Evolutionary conservation across 1,140 invertebrate genomes (phyloP).

Genomic region (Hestina assimilis): DNA sequence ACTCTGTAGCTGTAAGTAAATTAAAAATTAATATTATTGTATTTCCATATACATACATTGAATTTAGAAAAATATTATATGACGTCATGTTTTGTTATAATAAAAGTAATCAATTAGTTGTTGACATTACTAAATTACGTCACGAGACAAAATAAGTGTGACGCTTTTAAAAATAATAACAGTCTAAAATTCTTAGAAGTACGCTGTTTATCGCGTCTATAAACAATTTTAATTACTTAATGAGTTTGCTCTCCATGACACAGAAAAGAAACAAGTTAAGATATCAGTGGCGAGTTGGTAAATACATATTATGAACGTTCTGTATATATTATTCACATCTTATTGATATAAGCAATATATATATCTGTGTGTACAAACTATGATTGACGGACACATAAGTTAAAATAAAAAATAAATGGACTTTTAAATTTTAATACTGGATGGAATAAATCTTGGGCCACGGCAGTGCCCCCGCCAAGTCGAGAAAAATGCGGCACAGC

Average conservation of each 20-base stretch:
- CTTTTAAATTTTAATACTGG: no score
- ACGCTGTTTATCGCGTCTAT: conserved; percentile 6
- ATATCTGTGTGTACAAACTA: no score
- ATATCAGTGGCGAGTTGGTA: conserved; percentile 33
- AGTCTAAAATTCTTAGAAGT: conserved; percentile 17
- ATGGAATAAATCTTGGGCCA: no score
- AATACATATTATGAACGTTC: no score
- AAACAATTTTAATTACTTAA: conserved; percentile 39
- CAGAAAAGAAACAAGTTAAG: conserved; percentile 54
- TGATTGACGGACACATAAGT: conserved; percentile 51
- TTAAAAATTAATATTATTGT: no score
- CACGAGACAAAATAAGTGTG: neutral
- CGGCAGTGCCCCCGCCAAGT: no score
- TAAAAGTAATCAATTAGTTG: neutral
- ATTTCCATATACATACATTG: neutral
- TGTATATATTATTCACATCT: conserved; percentile 26
- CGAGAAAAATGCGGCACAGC: no score
- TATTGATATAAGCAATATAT: no score
- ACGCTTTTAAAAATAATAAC: conserved; percentile 6
- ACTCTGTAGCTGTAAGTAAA: no score
- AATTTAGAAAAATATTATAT: neutral
- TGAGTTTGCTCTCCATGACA: conserved; percentile 59
- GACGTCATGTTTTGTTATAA: neutral
- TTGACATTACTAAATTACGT: neutral
- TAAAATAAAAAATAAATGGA: no score